Evolutionary conservation across 1,140 invertebrate species (phyloP).

Genomic region (Pseudobourletiella spinata): DNA sequence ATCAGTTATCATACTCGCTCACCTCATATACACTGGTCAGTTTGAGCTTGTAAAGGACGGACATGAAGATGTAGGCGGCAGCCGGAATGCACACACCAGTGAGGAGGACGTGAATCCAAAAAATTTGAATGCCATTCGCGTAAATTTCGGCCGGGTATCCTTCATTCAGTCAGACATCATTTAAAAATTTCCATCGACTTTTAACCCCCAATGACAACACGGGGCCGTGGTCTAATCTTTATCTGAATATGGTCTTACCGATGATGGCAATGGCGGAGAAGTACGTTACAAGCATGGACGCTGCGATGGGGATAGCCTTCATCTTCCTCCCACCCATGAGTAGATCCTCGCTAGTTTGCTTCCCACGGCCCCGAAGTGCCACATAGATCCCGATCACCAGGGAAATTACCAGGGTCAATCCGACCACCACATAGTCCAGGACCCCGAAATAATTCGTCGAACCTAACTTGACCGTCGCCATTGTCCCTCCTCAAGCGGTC

Average conservation of each 20-base stretch:
- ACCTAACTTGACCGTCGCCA: not conserved
- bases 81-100: conserved; percentile 27
- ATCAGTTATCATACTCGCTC: not conserved
- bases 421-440: conserved; percentile 18
- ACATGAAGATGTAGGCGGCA: conserved; percentile 27
- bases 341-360: conserved; percentile 23
- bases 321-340: conserved; percentile 28
- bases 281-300: conserved; percentile 25
- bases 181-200: not conserved
- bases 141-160: conserved; percentile 36
- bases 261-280: conserved; percentile 29
- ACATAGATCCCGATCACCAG: conserved; percentile 22
- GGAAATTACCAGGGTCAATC: conserved; percentile 19
- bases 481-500: too few relatives aligned
- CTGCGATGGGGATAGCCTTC: conserved; percentile 19
- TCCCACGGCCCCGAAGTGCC: not conserved
- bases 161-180: conserved; percentile 9
- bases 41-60: conserved; percentile 35
- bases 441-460: conserved; percentile 24
- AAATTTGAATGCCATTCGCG: conserved; percentile 29
- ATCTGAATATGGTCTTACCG: too few relatives aligned
- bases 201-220: not conserved
- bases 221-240: too few relatives aligned
- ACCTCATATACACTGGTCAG: conserved; percentile 35
- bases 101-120: conserved; percentile 18